Percentiles rank a stretch among this genome's conserved stretches.
phyloP scores from a whole-genome alignment of 2,113 vertebrate species.

The Macaca mulatta region DNA sequence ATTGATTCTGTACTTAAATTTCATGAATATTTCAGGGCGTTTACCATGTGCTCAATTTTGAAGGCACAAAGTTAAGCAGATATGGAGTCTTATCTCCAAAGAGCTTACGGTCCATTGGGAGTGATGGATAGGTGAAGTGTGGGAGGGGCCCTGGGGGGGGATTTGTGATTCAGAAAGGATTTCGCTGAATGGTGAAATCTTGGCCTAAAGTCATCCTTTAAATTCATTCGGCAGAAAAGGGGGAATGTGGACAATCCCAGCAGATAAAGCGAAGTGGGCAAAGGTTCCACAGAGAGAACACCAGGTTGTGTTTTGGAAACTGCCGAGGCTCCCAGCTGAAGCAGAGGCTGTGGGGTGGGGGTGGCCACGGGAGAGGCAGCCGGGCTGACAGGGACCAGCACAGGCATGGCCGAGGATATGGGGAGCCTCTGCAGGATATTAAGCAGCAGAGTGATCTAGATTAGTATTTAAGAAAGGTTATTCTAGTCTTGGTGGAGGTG shows the following conservation, averaged over 20 bases:
- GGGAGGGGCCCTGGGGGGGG: background rate
- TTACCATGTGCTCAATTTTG: background rate
- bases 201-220: background rate
- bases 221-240: background rate
- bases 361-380: background rate
- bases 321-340: background rate
- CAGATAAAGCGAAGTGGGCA: background rate
- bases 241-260: background rate
- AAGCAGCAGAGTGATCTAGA: background rate
- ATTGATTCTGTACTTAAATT: background rate
- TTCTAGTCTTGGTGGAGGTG: background rate
- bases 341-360: background rate
- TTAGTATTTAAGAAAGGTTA: background rate
- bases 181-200: background rate
- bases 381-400: background rate
- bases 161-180: background rate
- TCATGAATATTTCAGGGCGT: too few species aligned
- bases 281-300: background rate
- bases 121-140: background rate
- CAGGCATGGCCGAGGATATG: background rate
- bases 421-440: background rate
- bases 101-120: background rate
- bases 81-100: background rate
- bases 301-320: background rate
- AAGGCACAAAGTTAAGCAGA: background rate